These are phyloP conservation scores for Leucania comma DNA, from an alignment of 2,888 invertebrate genomes.

Conservation along the genomic window DNA sequence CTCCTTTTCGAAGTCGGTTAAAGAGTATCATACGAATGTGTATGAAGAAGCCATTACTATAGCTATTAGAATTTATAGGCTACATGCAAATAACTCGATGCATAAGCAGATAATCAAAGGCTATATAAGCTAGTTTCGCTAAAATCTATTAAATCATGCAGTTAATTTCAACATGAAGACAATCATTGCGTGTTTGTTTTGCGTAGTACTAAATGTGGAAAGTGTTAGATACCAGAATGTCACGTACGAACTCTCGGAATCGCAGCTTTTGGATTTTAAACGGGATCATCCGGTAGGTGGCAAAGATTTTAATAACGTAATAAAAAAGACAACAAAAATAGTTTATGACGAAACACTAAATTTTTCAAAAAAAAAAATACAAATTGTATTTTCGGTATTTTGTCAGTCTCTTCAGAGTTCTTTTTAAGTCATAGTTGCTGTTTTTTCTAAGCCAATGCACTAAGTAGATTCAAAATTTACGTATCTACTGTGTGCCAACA, in stretches of 20 bases:
- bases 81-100: too few species aligned
- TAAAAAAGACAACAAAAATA: background rate
- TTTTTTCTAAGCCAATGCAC: background rate
- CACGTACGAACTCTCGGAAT: constrained; percentile 63
- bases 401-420: background rate
- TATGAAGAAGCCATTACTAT: constrained; percentile 10
- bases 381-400: too few species aligned
- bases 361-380: too few species aligned
- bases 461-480: background rate
- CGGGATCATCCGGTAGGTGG: constrained; percentile 69
- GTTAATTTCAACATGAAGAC: constrained; percentile 47
- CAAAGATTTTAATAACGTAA: background rate
- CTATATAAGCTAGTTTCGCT: constrained; percentile 24
- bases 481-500: background rate
- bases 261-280: constrained; percentile 74
- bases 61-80: too few species aligned
- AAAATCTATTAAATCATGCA: constrained; percentile 3
- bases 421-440: background rate
- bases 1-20: too few species aligned
- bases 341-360: too few species aligned
- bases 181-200: constrained; percentile 40
- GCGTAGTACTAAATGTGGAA: constrained; percentile 25
- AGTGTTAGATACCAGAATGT: constrained; percentile 53
- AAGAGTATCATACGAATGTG: constrained; percentile 2
- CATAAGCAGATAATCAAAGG: background rate